Conservation (phyloP, 2,113 vertebrate genomes). For the Arvicanthis niloticus region DNA sequence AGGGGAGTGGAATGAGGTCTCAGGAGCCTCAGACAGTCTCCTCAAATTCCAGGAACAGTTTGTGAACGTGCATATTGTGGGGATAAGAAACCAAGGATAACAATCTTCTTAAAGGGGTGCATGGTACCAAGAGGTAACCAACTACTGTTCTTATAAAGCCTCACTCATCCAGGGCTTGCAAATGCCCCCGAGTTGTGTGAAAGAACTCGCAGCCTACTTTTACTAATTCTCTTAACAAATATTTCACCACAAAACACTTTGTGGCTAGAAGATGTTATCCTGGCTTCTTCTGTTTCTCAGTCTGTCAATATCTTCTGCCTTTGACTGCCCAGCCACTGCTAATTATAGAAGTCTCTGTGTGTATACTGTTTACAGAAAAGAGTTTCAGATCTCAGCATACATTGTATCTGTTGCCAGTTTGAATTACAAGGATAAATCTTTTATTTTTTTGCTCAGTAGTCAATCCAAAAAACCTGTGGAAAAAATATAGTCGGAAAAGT, state of each 20-base stretch:
- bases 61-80: background rate
- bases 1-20: background rate
- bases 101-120: background rate
- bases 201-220: slow-evolving; percentile 59
- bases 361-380: slow-evolving; percentile 66
- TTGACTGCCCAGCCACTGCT: slow-evolving; percentile 68
- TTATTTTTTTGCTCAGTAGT: slow-evolving; percentile 30
- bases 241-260: slow-evolving; percentile 78
- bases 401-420: slow-evolving; percentile 37
- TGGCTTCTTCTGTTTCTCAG: slow-evolving; percentile 71
- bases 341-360: slow-evolving; percentile 63
- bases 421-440: slow-evolving; percentile 60
- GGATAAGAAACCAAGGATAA: slow-evolving; percentile 26
- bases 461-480: slow-evolving; percentile 7
- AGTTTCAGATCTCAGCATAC: slow-evolving; percentile 42
- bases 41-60: slow-evolving; percentile 1
- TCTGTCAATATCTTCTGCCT: slow-evolving; percentile 61
- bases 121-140: background rate
- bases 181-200: background rate
- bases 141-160: background rate
- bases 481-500: slow-evolving; percentile 64
- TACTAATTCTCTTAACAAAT: slow-evolving; percentile 72
- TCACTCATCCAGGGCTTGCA: background rate
- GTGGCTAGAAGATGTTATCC: slow-evolving; percentile 76
- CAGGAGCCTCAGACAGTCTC: background rate